These are phyloP conservation scores for Panthera uncia DNA, from an alignment of 2,113 vertebrate species.

Conservation along the genomic window DNA sequence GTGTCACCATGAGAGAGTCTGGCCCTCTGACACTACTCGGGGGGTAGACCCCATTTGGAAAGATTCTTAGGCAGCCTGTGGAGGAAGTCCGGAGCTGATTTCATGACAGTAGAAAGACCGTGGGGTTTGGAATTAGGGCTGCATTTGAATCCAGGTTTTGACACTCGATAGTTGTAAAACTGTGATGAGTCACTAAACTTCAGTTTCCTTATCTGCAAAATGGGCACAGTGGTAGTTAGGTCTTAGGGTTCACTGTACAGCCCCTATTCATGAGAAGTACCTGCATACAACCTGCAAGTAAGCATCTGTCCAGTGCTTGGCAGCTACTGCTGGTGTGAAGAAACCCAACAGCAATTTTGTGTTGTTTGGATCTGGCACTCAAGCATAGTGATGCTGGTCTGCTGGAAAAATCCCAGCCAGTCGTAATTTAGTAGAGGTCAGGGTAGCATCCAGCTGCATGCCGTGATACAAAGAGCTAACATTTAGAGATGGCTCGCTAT, in stretches of 20 bases:
- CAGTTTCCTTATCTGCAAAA: not conserved
- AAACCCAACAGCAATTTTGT: not conserved
- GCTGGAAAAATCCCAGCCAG: not conserved
- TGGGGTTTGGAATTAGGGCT: not conserved
- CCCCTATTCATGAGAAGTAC: accelerated
- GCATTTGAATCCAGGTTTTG: not conserved
- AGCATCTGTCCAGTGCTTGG: not conserved
- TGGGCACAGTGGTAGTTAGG: not conserved
- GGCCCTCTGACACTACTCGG: not conserved
- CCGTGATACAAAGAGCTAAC: not conserved
- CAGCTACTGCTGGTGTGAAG: not conserved
- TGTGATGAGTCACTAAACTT: not conserved
- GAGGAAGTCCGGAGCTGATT: not conserved
- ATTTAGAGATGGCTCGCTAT: not conserved
- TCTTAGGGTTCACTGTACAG: not conserved
- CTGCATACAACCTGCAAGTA: not conserved
- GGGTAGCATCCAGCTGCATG: accelerated
- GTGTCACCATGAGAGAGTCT: not conserved
- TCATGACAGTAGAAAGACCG: not conserved
- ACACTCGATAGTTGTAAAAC: not conserved
- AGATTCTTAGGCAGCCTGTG: not conserved
- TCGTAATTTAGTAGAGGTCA: not conserved
- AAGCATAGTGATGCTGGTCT: not conserved
- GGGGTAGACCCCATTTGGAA: not conserved
- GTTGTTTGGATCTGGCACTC: not conserved